Conservation (phyloP, 2,113 vertebrate species). For the Rhinichthys klamathensis region DNA sequence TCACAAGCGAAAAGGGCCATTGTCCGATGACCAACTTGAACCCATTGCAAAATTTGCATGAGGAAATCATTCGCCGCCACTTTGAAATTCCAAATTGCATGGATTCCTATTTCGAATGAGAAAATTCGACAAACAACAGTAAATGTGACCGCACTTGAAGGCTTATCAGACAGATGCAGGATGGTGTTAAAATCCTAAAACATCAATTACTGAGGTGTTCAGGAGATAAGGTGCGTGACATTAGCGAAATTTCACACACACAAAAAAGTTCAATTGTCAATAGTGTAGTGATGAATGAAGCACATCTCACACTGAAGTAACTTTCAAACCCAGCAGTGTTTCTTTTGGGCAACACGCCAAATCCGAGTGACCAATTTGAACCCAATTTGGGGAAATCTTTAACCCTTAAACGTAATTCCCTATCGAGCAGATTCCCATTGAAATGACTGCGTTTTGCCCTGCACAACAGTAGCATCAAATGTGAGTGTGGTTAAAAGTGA, state of each 20-base stretch:
- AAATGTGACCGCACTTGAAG: slow-evolving; percentile 10
- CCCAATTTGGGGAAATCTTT: not conserved
- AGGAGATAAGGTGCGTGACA: slow-evolving; percentile 25
- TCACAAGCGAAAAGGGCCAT: not conserved
- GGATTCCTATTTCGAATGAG: too few relatives aligned
- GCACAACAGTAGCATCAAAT: too few relatives aligned
- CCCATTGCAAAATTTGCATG: not conserved
- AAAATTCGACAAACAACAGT: not conserved
- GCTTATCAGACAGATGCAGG: slow-evolving; percentile 43
- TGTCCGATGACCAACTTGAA: not conserved
- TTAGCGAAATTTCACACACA: not conserved
- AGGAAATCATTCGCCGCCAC: not conserved
- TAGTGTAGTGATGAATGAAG: not conserved
- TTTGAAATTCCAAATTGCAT: not conserved
- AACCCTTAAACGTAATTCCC: not conserved
- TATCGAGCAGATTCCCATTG: not conserved
- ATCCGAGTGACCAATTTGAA: not conserved
- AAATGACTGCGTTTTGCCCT: not conserved
- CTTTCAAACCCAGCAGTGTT: not conserved
- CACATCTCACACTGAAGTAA: not conserved
- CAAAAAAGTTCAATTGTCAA: not conserved
- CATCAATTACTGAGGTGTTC: slow-evolving; percentile 56
- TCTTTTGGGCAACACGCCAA: not conserved
- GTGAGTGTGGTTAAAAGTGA: not conserved
- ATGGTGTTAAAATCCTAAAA: slow-evolving; percentile 53